Percentiles rank a stretch among this genome's conserved stretches.
Evolutionary conservation across 1,140 invertebrate genomes (phyloP).

Genomic region (Drosophila setifemur): DNA sequence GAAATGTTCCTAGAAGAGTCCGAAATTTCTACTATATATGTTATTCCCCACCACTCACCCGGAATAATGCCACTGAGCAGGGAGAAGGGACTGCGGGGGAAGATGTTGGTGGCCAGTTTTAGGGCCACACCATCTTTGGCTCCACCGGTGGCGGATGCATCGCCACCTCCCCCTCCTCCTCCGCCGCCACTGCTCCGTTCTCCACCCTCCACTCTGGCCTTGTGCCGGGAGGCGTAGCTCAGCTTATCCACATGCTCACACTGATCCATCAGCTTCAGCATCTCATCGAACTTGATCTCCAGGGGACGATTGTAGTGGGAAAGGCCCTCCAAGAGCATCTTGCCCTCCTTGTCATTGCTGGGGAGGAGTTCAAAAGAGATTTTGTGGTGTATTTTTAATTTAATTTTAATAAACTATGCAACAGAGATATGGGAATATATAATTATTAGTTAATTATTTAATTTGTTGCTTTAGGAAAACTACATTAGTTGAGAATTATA

Average conservation of each 20-base stretch:
- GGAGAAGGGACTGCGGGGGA: constrained; percentile 86
- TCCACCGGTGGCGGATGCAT: not conserved
- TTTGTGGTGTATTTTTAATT: no score
- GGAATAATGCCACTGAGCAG: constrained; percentile 90
- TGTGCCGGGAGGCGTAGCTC: constrained; percentile 44
- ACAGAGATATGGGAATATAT: no score
- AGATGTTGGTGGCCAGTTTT: constrained; percentile 72
- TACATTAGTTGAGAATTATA: no score
- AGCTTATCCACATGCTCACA: constrained; percentile 86
- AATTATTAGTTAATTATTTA: no score
- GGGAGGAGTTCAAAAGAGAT: no score
- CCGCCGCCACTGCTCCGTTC: constrained; percentile 22
- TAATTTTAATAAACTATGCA: no score
- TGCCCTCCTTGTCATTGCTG: constrained; percentile 88
- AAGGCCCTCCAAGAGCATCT: constrained; percentile 85
- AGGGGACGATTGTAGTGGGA: constrained; percentile 85
- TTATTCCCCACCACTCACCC: constrained; percentile 83
- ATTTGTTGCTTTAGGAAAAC: no score
- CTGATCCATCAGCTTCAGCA: constrained; percentile 89
- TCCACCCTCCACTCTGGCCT: constrained; percentile 61
- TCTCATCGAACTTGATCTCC: constrained; percentile 87
- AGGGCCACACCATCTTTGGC: constrained; percentile 43
- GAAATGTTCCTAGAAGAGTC: no score
- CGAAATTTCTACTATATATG: no score
- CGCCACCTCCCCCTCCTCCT: not conserved